Conservation (phyloP, 1,140 invertebrate species). For the Drosophila nigrodunni region DNA sequence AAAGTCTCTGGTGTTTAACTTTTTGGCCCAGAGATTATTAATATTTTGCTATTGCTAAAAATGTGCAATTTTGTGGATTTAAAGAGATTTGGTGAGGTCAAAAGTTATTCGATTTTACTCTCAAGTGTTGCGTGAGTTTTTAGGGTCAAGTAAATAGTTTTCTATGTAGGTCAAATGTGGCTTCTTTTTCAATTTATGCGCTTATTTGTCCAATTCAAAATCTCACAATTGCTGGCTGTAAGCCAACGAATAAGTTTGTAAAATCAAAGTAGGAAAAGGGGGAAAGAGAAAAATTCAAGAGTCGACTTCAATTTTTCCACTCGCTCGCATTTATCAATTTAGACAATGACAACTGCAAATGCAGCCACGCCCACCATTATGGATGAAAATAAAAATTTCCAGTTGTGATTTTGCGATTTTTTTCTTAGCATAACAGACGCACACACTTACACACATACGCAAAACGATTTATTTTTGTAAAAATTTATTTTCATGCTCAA, state of each 20-base stretch:
- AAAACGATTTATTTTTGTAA: constrained; percentile 26
- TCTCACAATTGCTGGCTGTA: constrained; percentile 14
- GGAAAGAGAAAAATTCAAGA: constrained; percentile 4
- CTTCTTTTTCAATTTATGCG: constrained; percentile 57
- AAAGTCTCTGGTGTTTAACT: constrained; percentile 25
- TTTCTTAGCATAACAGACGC: neutral
- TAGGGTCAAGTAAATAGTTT: constrained; percentile 44
- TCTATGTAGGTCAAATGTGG: constrained; percentile 55
- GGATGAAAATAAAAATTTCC: constrained; percentile 25
- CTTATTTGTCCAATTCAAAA: constrained; percentile 41
- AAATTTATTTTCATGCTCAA: constrained; percentile 22
- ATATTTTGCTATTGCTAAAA: constrained; percentile 45
- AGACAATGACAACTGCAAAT: constrained; percentile 39
- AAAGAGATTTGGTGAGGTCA: constrained; percentile 35
- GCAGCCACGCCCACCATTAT: constrained; percentile 11
- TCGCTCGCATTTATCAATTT: constrained; percentile 54
- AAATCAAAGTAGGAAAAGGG: neutral
- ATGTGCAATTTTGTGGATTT: constrained; percentile 37
- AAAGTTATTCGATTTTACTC: constrained; percentile 13
- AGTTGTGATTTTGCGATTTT: constrained; percentile 31
- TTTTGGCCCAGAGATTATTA: constrained; percentile 44
- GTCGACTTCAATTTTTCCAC: constrained; percentile 29
- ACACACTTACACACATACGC: neutral
- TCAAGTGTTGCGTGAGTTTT: constrained; percentile 7
- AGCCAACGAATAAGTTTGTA: constrained; percentile 27